Conservation (phyloP, 2,888 invertebrate genomes). For the Dynastes maya region DNA sequence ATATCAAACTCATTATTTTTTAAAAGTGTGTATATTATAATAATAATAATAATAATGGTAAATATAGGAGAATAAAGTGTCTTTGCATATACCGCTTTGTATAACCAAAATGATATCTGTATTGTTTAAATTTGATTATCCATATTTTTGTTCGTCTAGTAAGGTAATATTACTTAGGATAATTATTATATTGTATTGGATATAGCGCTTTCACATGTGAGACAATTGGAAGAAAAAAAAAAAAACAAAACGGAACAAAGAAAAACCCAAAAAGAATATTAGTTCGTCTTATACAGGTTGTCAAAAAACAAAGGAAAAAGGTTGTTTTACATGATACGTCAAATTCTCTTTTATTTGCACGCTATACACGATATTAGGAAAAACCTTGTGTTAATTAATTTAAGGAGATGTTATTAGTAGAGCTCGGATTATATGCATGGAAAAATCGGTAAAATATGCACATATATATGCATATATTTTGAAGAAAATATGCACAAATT, state of each 20-base stretch:
- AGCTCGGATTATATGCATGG: no score
- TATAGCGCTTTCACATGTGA: slow-evolving; percentile 27
- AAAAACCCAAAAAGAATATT: not conserved
- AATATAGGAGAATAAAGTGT: slow-evolving; percentile 47
- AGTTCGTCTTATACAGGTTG: not conserved
- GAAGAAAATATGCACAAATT: no score
- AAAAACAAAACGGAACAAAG: no score
- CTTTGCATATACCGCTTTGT: slow-evolving; percentile 43
- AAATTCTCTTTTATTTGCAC: no score
- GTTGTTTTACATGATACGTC: no score
- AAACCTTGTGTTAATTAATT: no score
- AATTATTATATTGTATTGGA: not conserved
- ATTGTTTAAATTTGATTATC: slow-evolving; percentile 10
- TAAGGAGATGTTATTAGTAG: no score
- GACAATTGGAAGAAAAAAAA: not conserved
- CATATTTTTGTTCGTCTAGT: slow-evolving; percentile 6
- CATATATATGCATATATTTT: no score
- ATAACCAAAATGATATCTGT: slow-evolving; percentile 44
- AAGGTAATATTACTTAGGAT: slow-evolving; percentile 26
- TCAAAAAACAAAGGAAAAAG: not conserved
- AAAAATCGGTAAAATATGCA: no score
- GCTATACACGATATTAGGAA: no score
- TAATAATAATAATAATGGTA: slow-evolving; percentile 3
- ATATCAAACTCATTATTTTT: slow-evolving; percentile 47
- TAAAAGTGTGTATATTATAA: slow-evolving; percentile 40